These are phyloP conservation scores for Cremastinae sp. DNA, from an alignment of 2,888 invertebrate genomes.

Conservation along the genomic window DNA sequence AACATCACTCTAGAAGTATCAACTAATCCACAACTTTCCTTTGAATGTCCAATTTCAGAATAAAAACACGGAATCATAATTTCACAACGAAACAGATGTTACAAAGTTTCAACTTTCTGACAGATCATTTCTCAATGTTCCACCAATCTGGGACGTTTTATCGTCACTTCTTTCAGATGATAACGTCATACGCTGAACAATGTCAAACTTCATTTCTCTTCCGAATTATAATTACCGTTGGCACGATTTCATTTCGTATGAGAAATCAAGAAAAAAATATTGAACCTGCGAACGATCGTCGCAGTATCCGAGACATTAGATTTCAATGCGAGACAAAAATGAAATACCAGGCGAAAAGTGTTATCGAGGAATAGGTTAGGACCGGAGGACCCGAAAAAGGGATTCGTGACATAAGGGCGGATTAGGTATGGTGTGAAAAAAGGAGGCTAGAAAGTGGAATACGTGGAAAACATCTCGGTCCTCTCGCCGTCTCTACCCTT, in stretches of 20 bases:
- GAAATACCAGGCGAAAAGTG: too few relatives aligned
- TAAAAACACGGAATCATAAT: background rate
- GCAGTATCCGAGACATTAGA: constrained; percentile 34
- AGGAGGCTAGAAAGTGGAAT: constrained; percentile 78
- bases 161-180: too few relatives aligned
- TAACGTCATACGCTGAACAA: too few relatives aligned
- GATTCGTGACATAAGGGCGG: constrained; percentile 55
- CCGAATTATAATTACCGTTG: too few relatives aligned
- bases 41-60: background rate
- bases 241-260: too few relatives aligned
- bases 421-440: constrained; percentile 64
- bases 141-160: too few relatives aligned
- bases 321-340: too few relatives aligned
- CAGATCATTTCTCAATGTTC: too few relatives aligned
- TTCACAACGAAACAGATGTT: background rate
- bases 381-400: constrained; percentile 19
- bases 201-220: too few relatives aligned
- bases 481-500: constrained; percentile 49
- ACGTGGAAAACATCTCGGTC: constrained; percentile 71
- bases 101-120: background rate
- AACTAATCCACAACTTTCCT: constrained; percentile 3
- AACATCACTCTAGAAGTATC: constrained; percentile 4
- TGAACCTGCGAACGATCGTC: too few relatives aligned
- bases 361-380: constrained; percentile 54
- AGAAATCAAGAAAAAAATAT: too few relatives aligned